These are phyloP conservation scores for Sebastes kiyomatsui DNA, from an alignment of 2,797 vertebrate species.

Conservation along the genomic window DNA sequence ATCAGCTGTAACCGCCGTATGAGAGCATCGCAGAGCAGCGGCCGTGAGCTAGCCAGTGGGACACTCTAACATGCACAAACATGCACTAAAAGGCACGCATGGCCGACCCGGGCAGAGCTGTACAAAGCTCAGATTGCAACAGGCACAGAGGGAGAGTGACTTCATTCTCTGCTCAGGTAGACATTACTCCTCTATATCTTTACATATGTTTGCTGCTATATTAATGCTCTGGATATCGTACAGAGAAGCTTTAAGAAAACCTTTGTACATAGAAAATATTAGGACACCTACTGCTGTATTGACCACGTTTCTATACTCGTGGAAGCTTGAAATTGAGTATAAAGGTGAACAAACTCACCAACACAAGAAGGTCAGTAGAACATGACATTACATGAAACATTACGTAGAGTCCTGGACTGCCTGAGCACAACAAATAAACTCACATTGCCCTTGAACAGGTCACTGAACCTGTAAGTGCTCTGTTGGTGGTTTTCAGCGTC, in stretches of 20 bases:
- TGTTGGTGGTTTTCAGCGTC: neutral
- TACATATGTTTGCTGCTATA: too few relatives aligned
- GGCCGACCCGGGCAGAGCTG: too few relatives aligned
- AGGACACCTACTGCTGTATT: neutral
- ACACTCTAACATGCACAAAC: too few relatives aligned
- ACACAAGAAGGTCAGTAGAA: neutral
- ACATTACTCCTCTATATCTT: too few relatives aligned
- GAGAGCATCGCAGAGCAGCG: too few relatives aligned
- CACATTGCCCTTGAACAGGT: constrained; percentile 2
- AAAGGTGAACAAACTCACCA: neutral
- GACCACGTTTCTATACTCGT: neutral
- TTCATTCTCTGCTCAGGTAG: too few relatives aligned
- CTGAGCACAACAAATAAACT: neutral
- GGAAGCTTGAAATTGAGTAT: neutral
- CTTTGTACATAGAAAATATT: neutral
- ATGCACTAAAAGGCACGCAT: too few relatives aligned
- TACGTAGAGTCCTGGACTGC: neutral
- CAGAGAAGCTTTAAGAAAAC: neutral
- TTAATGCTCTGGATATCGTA: too few relatives aligned
- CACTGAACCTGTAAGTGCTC: constrained; percentile 17
- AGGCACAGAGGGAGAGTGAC: too few relatives aligned
- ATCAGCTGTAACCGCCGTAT: too few relatives aligned
- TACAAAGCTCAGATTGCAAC: too few relatives aligned
- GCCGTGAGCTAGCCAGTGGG: too few relatives aligned
- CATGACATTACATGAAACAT: neutral